Evolutionary conservation across 1,140 invertebrate genomes (phyloP).

Genomic region (Amphibalanus amphitrite): DNA sequence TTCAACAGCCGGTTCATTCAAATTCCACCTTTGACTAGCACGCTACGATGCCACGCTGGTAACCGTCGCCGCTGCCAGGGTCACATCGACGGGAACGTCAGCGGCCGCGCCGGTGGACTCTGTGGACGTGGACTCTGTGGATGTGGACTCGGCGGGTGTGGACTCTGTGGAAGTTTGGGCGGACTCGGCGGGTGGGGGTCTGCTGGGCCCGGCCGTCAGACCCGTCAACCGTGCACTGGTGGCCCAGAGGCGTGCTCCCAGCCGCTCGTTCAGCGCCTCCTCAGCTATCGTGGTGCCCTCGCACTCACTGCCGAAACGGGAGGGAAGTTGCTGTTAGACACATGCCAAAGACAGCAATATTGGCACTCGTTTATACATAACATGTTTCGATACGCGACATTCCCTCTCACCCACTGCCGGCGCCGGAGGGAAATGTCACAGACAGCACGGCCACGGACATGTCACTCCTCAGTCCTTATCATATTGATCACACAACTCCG

Average conservation of each 20-base stretch:
- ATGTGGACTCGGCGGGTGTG: too few relatives aligned
- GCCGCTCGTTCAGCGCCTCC: constrained; percentile 38
- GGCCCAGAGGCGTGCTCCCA: constrained; percentile 50
- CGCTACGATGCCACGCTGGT: too few relatives aligned
- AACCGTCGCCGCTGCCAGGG: too few relatives aligned
- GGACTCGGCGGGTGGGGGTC: too few relatives aligned
- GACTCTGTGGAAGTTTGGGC: too few relatives aligned
- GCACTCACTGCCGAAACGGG: constrained; percentile 40
- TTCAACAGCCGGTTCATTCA: too few relatives aligned
- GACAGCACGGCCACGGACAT: neutral
- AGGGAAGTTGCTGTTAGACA: constrained; percentile 7
- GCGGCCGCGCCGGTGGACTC: too few relatives aligned
- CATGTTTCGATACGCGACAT: neutral
- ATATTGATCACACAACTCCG: neutral
- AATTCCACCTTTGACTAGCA: too few relatives aligned
- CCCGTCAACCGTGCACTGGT: constrained; percentile 68
- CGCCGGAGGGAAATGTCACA: too few relatives aligned
- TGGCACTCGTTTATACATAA: neutral
- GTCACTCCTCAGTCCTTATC: neutral
- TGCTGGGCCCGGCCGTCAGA: constrained; percentile 15
- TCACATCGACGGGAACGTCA: too few relatives aligned
- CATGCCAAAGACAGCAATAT: constrained; percentile 5
- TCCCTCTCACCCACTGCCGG: too few relatives aligned
- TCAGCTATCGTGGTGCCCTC: constrained; percentile 33
- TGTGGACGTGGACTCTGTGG: too few relatives aligned